These are phyloP conservation scores for Microchirus variegatus DNA, from an alignment of 2,797 vertebrate genomes.

Conservation along the genomic window DNA sequence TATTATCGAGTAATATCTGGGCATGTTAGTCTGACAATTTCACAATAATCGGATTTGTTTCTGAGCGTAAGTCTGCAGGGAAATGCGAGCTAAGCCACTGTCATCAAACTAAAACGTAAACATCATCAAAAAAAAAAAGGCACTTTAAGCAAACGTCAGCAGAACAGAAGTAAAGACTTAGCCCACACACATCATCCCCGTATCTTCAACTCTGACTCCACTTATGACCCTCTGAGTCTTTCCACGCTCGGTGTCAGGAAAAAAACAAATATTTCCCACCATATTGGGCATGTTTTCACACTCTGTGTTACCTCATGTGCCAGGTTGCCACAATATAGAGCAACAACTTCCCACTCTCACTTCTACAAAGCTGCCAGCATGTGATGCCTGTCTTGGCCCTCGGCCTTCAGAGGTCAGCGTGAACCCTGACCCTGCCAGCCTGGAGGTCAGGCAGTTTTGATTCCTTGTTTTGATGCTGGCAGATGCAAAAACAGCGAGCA, in stretches of 20 bases:
- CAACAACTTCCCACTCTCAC: slow-evolving; percentile 85
- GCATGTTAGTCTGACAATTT: no score
- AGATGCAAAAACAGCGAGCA: neutral
- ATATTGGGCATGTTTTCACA: no score
- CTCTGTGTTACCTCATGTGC: slow-evolving; percentile 65
- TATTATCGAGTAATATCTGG: no score
- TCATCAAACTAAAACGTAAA: no score
- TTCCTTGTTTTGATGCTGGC: slow-evolving; percentile 57
- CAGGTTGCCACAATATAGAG: slow-evolving; percentile 72
- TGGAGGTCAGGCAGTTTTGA: slow-evolving; percentile 60
- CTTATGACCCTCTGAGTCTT: neutral
- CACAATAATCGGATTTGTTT: no score
- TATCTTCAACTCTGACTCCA: neutral
- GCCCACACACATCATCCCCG: neutral
- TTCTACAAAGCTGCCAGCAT: slow-evolving; percentile 81
- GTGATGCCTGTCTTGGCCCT: slow-evolving; percentile 58
- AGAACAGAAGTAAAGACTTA: no score
- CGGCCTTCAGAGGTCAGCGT: slow-evolving; percentile 63
- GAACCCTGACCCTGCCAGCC: slow-evolving; percentile 53
- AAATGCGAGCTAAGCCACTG: no score
- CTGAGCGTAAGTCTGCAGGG: no score
- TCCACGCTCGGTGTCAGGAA: neutral
- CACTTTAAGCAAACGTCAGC: no score
- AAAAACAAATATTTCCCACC: slow-evolving; percentile 26
- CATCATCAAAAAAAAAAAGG: no score